A percentile compares a stretch with the other conserved stretches of the same genome.
These are phyloP conservation scores for Entelurus aequoreus DNA, from an alignment of 2,113 vertebrate species.

Conservation along the genomic window DNA sequence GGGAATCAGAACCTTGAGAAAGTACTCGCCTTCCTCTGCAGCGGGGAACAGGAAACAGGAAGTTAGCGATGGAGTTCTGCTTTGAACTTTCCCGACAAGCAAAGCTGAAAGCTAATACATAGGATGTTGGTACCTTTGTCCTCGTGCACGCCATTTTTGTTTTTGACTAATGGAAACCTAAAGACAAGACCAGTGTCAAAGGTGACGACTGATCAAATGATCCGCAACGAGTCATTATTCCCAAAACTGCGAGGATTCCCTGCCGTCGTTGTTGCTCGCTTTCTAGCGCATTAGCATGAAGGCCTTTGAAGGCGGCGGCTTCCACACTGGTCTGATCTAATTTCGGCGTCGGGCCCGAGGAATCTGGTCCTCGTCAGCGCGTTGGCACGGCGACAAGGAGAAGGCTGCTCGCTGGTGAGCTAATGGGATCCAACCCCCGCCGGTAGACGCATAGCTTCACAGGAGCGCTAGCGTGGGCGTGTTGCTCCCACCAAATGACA, in stretches of 20 bases:
- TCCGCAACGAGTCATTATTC: slow-evolving; percentile 56
- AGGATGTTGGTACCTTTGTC: slow-evolving; percentile 6
- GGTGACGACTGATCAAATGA: neutral
- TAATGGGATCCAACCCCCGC: slow-evolving; percentile 38
- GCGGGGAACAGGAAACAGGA: slow-evolving; percentile 61
- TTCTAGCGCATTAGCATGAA: slow-evolving; percentile 8
- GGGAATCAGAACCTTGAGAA: slow-evolving; percentile 93
- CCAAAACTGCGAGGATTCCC: slow-evolving; percentile 51
- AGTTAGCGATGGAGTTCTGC: slow-evolving; percentile 21
- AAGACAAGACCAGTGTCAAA: neutral
- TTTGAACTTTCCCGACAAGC: slow-evolving; percentile 9
- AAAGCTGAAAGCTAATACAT: neutral
- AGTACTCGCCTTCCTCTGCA: slow-evolving; percentile 90
- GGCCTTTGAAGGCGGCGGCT: slow-evolving; percentile 37
- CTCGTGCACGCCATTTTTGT: slow-evolving; percentile 36
- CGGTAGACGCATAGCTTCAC: slow-evolving; percentile 2
- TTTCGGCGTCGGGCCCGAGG: slow-evolving; percentile 39
- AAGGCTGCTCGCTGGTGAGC: slow-evolving; percentile 1
- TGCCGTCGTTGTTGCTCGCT: slow-evolving; percentile 24
- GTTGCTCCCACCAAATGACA: neutral
- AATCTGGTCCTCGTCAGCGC: slow-evolving; percentile 55
- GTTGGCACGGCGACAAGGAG: slow-evolving; percentile 16
- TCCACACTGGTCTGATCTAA: slow-evolving; percentile 59
- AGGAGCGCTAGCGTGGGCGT: neutral
- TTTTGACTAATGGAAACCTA: neutral